These are phyloP conservation scores for Temnopleurus reevesii DNA, from an alignment of 53 echinoderm and acorn worm species.

Conservation along the genomic window DNA sequence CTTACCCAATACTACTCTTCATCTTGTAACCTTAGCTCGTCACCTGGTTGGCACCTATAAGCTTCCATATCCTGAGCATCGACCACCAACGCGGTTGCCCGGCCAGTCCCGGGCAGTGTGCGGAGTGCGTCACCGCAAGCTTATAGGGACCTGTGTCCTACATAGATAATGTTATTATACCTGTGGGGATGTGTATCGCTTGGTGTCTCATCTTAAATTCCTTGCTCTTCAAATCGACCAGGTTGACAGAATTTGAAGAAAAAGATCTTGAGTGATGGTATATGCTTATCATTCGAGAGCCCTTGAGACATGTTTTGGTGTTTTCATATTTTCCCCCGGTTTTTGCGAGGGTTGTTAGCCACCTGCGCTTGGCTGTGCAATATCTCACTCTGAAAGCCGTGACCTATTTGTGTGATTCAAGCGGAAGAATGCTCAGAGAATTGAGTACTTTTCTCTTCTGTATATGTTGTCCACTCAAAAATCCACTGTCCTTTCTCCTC, in stretches of 20 bases:
- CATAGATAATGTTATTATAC: conserved; percentile 36
- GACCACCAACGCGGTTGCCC: background rate
- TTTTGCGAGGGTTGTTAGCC: too few species aligned
- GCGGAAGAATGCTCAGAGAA: too few species aligned
- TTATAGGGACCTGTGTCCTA: background rate
- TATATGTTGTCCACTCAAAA: too few species aligned
- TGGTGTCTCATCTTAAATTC: background rate
- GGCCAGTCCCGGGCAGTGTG: background rate
- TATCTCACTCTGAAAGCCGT: background rate
- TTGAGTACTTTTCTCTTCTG: too few species aligned
- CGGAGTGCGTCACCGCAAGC: background rate
- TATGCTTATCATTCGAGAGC: background rate
- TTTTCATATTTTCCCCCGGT: background rate
- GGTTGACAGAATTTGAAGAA: background rate
- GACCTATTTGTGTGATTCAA: background rate
- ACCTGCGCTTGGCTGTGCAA: background rate
- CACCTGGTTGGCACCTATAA: too few species aligned
- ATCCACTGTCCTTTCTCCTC: too few species aligned
- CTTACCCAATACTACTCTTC: too few species aligned
- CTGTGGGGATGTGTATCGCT: background rate
- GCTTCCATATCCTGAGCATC: too few species aligned
- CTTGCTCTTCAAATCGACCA: background rate
- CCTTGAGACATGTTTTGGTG: conserved; percentile 21
- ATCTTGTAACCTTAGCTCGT: too few species aligned
- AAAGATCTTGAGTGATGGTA: background rate